These are phyloP conservation scores for Pteronotus mesoamericanus DNA, from an alignment of 2,797 vertebrate genomes.

Conservation along the genomic window DNA sequence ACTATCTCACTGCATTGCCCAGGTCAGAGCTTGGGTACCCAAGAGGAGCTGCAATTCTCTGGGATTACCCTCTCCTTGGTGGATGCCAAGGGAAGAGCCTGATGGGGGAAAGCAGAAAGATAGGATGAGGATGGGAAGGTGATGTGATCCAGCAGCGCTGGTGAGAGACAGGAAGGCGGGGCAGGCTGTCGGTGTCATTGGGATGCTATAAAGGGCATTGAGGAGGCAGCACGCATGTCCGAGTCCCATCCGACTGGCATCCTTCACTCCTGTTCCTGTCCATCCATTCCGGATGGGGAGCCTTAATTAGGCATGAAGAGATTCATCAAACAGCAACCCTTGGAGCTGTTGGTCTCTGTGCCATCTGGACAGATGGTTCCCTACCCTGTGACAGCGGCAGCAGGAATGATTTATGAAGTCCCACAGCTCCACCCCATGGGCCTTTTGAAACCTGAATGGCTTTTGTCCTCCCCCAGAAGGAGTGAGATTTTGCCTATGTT, in stretches of 20 bases:
- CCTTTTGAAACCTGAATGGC: neutral
- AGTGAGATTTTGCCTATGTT: neutral
- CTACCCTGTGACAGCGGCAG: neutral
- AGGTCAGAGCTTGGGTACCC: neutral
- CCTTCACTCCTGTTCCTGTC: slow-evolving; percentile 9
- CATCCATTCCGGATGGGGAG: slow-evolving; percentile 48
- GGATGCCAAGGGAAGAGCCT: neutral
- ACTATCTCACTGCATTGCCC: neutral
- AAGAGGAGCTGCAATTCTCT: neutral
- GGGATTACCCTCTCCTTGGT: neutral
- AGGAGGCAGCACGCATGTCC: neutral
- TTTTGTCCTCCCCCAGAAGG: neutral
- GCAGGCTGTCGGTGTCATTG: neutral
- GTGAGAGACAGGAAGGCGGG: neutral
- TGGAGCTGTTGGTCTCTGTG: slow-evolving; percentile 37
- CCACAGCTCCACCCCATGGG: neutral
- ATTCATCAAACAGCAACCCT: slow-evolving; percentile 70
- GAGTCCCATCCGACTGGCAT: slow-evolving; percentile 52
- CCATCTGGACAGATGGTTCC: slow-evolving; percentile 73
- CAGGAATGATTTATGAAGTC: neutral
- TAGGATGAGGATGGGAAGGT: neutral
- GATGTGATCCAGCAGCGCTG: neutral
- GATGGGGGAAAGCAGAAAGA: neutral
- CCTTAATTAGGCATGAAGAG: slow-evolving; percentile 75
- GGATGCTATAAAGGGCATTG: neutral